phyloP scores from a whole-genome alignment of 2,888 invertebrate species.

The Pterostichus niger region DNA sequence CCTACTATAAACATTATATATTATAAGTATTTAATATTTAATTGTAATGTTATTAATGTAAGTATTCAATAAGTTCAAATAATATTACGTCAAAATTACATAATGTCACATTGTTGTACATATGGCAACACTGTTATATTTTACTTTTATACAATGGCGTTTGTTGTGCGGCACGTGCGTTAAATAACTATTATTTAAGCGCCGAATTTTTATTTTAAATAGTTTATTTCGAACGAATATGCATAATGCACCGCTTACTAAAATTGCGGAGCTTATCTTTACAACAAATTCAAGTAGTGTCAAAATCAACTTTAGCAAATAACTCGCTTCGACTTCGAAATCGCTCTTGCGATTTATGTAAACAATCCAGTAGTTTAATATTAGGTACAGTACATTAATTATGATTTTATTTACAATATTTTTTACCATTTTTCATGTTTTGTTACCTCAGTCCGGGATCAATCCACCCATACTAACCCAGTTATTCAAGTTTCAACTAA shows the following conservation, averaged over 20 bases:
- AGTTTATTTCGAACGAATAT: slow-evolving; percentile 58
- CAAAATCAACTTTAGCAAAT: slow-evolving; percentile 67
- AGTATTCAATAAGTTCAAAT: slow-evolving; percentile 7
- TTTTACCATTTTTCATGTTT: neutral
- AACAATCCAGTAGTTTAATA: slow-evolving; percentile 71
- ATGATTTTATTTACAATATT: too few relatives aligned
- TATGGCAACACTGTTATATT: slow-evolving; percentile 40
- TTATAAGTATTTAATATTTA: too few relatives aligned
- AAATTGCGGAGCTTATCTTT: slow-evolving; percentile 71
- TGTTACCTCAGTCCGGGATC: slow-evolving; percentile 68
- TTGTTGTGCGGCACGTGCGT: slow-evolving; percentile 64
- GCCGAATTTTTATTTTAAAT: slow-evolving; percentile 44
- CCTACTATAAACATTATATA: too few relatives aligned
- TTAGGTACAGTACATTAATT: slow-evolving; percentile 69
- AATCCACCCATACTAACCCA: slow-evolving; percentile 72
- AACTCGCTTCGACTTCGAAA: slow-evolving; percentile 66
- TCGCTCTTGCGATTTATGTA: slow-evolving; percentile 73
- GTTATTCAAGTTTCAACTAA: slow-evolving; percentile 69
- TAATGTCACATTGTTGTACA: slow-evolving; percentile 5
- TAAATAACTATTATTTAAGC: slow-evolving; percentile 56
- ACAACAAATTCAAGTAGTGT: slow-evolving; percentile 71
- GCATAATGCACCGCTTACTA: slow-evolving; percentile 72
- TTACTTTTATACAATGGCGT: slow-evolving; percentile 61
- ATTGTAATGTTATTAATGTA: neutral
- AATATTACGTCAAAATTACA: slow-evolving; percentile 13